Evolutionary conservation across 2,888 invertebrate species (phyloP).

Genomic region (Liopterus haemorrhoidalis): DNA sequence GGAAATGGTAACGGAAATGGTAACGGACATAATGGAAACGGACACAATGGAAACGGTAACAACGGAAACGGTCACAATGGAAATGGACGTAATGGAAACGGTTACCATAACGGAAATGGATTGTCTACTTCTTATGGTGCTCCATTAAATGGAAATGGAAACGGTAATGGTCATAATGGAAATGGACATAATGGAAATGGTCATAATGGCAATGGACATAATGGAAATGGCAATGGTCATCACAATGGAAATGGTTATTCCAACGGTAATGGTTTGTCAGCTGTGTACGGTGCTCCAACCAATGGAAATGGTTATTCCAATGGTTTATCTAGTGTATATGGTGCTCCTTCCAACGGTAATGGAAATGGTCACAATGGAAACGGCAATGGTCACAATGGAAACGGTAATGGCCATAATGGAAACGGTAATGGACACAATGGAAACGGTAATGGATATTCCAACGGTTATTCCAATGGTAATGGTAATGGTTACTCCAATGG

Average conservation of each 20-base stretch:
- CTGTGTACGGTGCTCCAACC: too few species aligned
- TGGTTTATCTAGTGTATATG: too few species aligned
- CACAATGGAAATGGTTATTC: conserved; percentile 9
- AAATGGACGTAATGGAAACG: conserved; percentile 10
- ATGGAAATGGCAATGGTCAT: conserved; percentile 9
- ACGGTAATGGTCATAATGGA: conserved; percentile 11
- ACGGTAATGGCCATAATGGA: conserved; percentile 12
- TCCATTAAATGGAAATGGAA: conserved; percentile 10
- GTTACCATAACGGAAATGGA: conserved; percentile 31
- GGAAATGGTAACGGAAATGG: conserved; percentile 27
- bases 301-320: conserved; percentile 13
- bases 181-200: conserved; percentile 11
- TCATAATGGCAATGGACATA: conserved; percentile 6
- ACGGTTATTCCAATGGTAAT: background rate
- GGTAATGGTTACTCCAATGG: conserved; percentile 24
- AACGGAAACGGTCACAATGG: conserved; percentile 12
- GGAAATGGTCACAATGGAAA: conserved; percentile 15
- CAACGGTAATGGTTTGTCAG: conserved; percentile 28
- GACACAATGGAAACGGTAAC: conserved; percentile 27
- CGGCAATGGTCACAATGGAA: conserved; percentile 13
- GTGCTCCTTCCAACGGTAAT: too few species aligned
- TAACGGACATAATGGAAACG: conserved; percentile 25
- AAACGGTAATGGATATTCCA: conserved; percentile 14
- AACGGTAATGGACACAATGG: conserved; percentile 13
- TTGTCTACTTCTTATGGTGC: conserved; percentile 24